Base-by-base conservation (phyloP, 2,888 invertebrate genomes). In the Brachypalpus laphriformis region DNA sequence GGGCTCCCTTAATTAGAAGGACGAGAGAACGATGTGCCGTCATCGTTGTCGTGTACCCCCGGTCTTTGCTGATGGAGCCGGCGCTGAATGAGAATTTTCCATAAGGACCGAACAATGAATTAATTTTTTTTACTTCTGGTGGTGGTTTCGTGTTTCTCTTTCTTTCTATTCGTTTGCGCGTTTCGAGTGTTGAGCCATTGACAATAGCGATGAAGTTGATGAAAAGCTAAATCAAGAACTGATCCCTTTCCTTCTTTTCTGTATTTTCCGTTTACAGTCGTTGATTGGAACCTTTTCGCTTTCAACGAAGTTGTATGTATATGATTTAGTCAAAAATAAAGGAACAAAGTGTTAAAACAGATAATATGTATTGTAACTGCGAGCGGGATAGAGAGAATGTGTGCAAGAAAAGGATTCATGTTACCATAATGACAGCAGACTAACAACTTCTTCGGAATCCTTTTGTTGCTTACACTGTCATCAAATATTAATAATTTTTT, bases 1-100 rank as follows among this genome's bases (percentile, higher is more conserved):
- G n/a, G n/a, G 81, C 85, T 68, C 59, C 63, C 61, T 71, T 81
- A 85, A 85, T 85, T 75, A 85, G 78, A 77, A 40, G 57, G 25
- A 75, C 56, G 9, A 28, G 37, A 56, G 61, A 11, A 25, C 59
- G 40, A 28, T 49, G 22, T 59, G 57, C 57, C 25, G 56, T 56
- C 68, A 37, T 56, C 57, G 6, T 22, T 25, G 11, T 25, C 22
- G 7, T 57, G 25, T 18, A 25, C 18, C 9, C 9, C 9, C 9
- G n/a, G 11, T 2, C 25, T n/a, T 47, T 47, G 47, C 8, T 47
- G 18, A 16, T 42, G 47, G 18, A 45, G 9, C 40, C 6, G 45
- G 2, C 47, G 40, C 20, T 18, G 11, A 57, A 18, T 37, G 31
- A 57, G 9, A 57, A 57, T 40, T n/a, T 25, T 14, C n/a, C 8